Conservation (phyloP, 1,140 invertebrate genomes). For the Tetramorium parvispinum region DNA sequence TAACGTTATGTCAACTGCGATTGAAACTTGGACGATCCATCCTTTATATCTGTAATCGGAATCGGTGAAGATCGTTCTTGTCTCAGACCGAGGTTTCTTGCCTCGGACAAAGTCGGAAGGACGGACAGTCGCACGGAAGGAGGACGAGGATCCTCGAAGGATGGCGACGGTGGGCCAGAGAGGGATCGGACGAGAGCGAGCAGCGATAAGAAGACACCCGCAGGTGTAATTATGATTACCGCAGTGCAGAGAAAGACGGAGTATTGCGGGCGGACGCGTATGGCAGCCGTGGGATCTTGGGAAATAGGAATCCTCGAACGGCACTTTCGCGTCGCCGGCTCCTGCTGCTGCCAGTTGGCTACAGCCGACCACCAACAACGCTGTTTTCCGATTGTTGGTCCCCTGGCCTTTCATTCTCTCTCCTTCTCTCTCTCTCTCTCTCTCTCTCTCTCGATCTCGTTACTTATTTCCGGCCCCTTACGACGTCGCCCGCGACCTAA, state of each 20-base stretch:
- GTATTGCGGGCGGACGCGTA: conserved; percentile 81
- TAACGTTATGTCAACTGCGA: neutral
- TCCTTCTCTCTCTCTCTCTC: conserved; percentile 14
- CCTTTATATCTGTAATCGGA: neutral
- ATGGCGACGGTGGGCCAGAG: conserved; percentile 51
- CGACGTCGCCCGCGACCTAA: conserved; percentile 16
- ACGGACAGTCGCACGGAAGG: conserved; percentile 30
- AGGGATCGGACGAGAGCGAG: conserved; percentile 65
- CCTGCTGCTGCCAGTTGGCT: conserved; percentile 64
- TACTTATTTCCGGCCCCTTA: conserved; percentile 37
- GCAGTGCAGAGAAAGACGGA: conserved; percentile 81
- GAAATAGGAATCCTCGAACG: conserved; percentile 84
- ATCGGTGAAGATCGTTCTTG: conserved; percentile 17
- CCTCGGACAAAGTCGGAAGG: conserved; percentile 46
- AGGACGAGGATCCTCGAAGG: conserved; percentile 69
- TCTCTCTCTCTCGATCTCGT: conserved; percentile 9
- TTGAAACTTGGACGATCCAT: neutral
- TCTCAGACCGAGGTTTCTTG: conserved; percentile 37
- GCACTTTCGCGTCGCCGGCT: conserved; percentile 80
- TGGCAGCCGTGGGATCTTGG: conserved; percentile 82
- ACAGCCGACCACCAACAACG: conserved; percentile 71
- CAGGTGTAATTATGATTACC: conserved; percentile 84
- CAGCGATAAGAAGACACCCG: conserved; percentile 83
- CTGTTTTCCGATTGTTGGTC: conserved; percentile 79
- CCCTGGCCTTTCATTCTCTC: conserved; percentile 69